These are phyloP conservation scores for Rhizomys pruinosus DNA, from an alignment of 2,113 vertebrate genomes.

Conservation along the genomic window DNA sequence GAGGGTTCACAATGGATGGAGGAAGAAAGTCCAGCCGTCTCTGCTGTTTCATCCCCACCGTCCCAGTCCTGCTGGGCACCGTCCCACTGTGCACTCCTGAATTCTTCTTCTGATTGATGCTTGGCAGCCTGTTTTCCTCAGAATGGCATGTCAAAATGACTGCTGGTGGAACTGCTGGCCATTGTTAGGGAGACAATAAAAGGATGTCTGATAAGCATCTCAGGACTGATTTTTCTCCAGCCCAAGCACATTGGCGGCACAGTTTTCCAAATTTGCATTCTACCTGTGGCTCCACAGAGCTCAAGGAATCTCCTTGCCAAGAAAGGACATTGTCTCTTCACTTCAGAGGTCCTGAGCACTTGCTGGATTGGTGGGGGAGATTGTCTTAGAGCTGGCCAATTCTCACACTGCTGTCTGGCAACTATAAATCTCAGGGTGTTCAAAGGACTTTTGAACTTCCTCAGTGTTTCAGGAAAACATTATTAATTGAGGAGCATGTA, in stretches of 20 bases:
- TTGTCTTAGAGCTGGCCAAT: constrained; percentile 14
- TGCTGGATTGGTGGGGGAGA: not conserved
- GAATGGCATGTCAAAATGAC: constrained; percentile 61
- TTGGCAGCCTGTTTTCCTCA: constrained; percentile 26
- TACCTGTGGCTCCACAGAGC: constrained; percentile 70
- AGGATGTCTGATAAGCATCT: constrained; percentile 83
- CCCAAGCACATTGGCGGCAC: constrained; percentile 59
- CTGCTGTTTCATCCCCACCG: not conserved
- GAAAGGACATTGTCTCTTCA: constrained; percentile 62
- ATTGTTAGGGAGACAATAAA: constrained; percentile 80
- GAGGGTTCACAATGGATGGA: not conserved
- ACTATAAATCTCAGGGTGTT: constrained; percentile 10
- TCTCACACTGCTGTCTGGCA: constrained; percentile 33
- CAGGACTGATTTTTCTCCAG: constrained; percentile 69
- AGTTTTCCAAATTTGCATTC: constrained; percentile 76
- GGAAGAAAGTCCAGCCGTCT: not conserved
- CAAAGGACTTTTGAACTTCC: constrained; percentile 10
- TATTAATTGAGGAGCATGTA: not conserved
- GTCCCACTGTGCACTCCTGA: not conserved
- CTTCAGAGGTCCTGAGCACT: not conserved
- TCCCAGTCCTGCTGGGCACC: not conserved
- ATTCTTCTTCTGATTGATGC: constrained; percentile 35
- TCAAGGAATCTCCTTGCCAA: constrained; percentile 60
- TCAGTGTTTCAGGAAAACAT: constrained; percentile 39
- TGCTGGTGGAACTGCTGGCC: constrained; percentile 60